Evolutionary conservation across 2,888 invertebrate species (phyloP).

Genomic region (Sphecodes monilicornis): DNA sequence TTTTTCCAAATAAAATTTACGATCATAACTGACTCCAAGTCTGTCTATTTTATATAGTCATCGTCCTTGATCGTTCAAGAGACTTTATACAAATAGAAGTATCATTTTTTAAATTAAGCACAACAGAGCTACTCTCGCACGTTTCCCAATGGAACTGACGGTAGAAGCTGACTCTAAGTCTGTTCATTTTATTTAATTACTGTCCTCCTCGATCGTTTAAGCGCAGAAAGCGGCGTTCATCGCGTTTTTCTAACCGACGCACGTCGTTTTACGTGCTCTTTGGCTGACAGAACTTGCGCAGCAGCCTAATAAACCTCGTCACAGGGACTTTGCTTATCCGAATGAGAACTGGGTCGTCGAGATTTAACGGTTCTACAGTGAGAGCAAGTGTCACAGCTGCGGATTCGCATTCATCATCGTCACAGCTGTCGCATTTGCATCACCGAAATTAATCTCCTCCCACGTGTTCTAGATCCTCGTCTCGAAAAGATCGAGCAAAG

Average conservation of each 20-base stretch:
- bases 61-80: too few relatives aligned
- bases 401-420: slow-evolving; percentile 31
- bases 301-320: slow-evolving; percentile 14
- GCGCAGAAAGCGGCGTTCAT: neutral
- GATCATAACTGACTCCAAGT: too few relatives aligned
- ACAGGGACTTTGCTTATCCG: neutral
- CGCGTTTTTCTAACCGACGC: neutral
- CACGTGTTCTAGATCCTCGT: neutral
- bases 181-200: neutral
- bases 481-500: slow-evolving; percentile 5
- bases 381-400: slow-evolving; percentile 28
- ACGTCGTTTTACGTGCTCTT: neutral
- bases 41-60: too few relatives aligned
- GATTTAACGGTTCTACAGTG: slow-evolving; percentile 24
- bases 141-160: too few relatives aligned
- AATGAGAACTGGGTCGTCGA: slow-evolving; percentile 24
- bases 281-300: neutral
- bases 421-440: neutral
- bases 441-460: slow-evolving; percentile 16
- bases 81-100: too few relatives aligned
- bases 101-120: too few relatives aligned
- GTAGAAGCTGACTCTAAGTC: neutral
- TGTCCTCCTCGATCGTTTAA: neutral
- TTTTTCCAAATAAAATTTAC: too few relatives aligned
- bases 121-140: too few relatives aligned